Base-by-base conservation (phyloP, 1,140 invertebrate genomes). In the Tribolium madens region DNA sequence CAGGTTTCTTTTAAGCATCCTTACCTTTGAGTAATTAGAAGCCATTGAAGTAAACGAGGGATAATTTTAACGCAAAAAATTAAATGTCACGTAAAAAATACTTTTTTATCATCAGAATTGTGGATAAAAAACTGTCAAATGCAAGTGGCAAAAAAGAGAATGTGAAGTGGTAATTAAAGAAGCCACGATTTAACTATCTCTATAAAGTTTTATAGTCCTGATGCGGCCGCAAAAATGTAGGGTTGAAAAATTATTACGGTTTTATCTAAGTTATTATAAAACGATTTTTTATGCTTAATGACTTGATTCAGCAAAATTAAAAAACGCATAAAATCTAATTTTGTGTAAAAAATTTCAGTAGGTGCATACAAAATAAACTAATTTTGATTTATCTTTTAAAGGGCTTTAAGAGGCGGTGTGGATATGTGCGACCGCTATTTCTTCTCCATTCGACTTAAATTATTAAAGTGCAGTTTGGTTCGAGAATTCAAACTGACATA, bases 11-110 rank as follows among this genome's bases (percentile, higher is more conserved):
- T 21, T n/a, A 18, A 21, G 14, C 17, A 21, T 18, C 18, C 3
- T 7, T 57, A 57, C 52, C 52, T 57, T 57, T 57, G 18, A 57
- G 14, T 57, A 57, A 57, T 57, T 57, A 57, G 52, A 57, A 57
- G 52, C 15, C 10, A 18, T 18, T 57, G 52, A 21, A 57, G n/a
- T 17, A 57, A 57, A 21, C 52, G 15, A 57, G 15, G 17, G 17
- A 57, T 18, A 57, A 57, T 57, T 57, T 17, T 10, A 3, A 1
- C 21, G 18, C 15, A 18, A 57, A 18, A 52, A 14, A 52, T 15
- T 5, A 14, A 52, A 52, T 52, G 48, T 14, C 9, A 7, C 14
- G n/a, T n/a, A n/a, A n/a, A n/a, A 52, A 52, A 52, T 52, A 52
- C 50, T 7, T 15, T 17, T 17, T 13, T 2, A 15, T 0, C n/a